Evolutionary conservation across 2,797 vertebrate species (phyloP).

Genomic region (Falco novaeseelandiae): DNA sequence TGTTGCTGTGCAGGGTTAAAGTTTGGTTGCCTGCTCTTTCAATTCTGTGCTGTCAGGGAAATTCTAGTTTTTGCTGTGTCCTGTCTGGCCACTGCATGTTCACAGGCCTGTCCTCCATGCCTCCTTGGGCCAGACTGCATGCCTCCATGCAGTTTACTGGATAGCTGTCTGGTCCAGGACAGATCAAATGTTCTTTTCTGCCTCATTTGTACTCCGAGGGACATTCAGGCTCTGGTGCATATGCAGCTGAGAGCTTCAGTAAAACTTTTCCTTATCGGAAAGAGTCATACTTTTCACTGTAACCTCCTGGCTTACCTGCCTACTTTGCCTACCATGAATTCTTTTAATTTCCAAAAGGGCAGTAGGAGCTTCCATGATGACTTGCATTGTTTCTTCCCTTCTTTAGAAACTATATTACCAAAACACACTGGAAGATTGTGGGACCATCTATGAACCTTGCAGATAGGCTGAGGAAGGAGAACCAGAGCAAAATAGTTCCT

Average conservation of each 20-base stretch:
- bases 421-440: not conserved
- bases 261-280: not conserved
- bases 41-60: not conserved
- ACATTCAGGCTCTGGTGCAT: not conserved
- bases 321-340: not conserved
- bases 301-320: not conserved
- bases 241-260: not conserved
- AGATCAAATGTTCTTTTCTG: not conserved
- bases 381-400: not conserved
- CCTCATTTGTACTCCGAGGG: not conserved
- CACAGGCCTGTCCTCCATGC: not conserved
- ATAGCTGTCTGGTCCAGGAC: not conserved
- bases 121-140: not conserved
- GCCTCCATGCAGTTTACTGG: not conserved
- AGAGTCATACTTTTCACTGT: not conserved
- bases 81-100: not conserved
- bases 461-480: conserved; percentile 77
- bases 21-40: not conserved
- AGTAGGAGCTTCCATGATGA: not conserved
- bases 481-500: conserved; percentile 50
- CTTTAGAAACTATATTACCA: conserved; percentile 68
- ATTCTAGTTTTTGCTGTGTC: not conserved
- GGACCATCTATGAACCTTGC: not conserved
- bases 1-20: not conserved
- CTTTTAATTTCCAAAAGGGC: not conserved